A percentile compares a stretch with the other conserved stretches of the same genome.
Evolutionary conservation across 2,888 invertebrate species (phyloP).

Genomic region (Drosophila testacea): DNA sequence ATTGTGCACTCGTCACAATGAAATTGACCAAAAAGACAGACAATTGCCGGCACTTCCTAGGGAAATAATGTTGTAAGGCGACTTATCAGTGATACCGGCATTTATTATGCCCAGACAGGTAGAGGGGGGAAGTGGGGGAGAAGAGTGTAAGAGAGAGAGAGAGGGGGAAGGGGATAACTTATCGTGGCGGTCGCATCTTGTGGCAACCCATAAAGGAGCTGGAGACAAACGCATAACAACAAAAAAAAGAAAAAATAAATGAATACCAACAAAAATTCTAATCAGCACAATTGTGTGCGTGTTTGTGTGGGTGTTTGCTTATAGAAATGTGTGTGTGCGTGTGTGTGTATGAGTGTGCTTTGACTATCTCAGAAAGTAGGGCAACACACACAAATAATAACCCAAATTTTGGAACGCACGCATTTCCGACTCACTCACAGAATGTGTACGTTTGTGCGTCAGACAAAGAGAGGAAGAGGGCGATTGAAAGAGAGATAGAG

Average conservation of each 20-base stretch:
- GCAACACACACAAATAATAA: conserved; percentile 71
- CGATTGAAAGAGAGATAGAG: background rate
- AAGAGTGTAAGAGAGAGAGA: background rate
- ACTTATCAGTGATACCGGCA: conserved; percentile 51
- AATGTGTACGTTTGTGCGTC: conserved; percentile 25
- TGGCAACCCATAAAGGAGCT: conserved; percentile 41
- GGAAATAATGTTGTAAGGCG: conserved; percentile 35
- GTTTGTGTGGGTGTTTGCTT: conserved; percentile 12
- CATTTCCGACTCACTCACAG: conserved; percentile 60
- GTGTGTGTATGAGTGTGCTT: conserved; percentile 26
- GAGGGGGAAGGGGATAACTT: conserved; percentile 8
- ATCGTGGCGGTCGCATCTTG: conserved; percentile 65
- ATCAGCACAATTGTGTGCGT: conserved; percentile 55
- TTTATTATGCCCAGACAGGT: conserved; percentile 18
- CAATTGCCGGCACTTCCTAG: conserved; percentile 17
- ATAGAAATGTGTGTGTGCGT: conserved; percentile 4
- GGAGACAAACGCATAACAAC: conserved; percentile 22
- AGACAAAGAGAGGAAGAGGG: conserved; percentile 6
- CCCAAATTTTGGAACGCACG: conserved; percentile 73
- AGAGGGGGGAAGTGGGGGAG: background rate
- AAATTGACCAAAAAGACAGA: conserved; percentile 45
- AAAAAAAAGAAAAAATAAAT: conserved; percentile 15
- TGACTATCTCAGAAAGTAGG: conserved; percentile 69
- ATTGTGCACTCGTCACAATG: conserved; percentile 59
- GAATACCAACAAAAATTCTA: conserved; percentile 41